Conservation (phyloP, 2,113 vertebrate genomes). For the Mustela lutreola region DNA sequence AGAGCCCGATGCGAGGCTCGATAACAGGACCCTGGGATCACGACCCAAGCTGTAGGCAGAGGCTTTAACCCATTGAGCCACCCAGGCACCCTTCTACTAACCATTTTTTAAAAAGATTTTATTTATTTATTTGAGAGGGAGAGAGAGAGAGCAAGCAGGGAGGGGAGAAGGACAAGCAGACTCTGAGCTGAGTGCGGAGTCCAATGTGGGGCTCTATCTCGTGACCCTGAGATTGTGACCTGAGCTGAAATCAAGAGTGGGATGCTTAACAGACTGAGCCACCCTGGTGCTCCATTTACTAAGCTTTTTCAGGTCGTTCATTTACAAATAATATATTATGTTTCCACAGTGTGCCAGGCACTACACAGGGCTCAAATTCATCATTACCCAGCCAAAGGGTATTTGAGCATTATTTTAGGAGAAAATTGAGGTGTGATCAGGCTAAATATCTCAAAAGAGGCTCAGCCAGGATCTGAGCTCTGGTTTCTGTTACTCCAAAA, state of each 20-base stretch:
- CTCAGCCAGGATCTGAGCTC: not conserved
- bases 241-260: not conserved
- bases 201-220: not conserved
- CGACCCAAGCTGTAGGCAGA: too few relatives aligned
- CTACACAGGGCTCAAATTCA: not conserved
- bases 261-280: not conserved
- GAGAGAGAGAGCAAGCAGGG: too few relatives aligned
- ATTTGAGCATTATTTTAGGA: not conserved
- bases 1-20: not conserved
- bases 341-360: not conserved
- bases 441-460: constrained; percentile 26
- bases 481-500: not conserved
- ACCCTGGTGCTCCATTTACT: not conserved
- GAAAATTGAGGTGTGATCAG: not conserved
- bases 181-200: too few relatives aligned
- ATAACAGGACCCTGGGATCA: too few relatives aligned
- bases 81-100: too few relatives aligned
- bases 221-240: not conserved
- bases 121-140: not conserved
- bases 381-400: not conserved
- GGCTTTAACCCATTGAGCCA: too few relatives aligned
- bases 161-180: too few relatives aligned
- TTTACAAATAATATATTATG: not conserved
- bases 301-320: not conserved
- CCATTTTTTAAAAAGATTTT: too few relatives aligned